Base-by-base conservation (phyloP, 2,113 vertebrate genomes). In the Nannobrachium achirus region DNA sequence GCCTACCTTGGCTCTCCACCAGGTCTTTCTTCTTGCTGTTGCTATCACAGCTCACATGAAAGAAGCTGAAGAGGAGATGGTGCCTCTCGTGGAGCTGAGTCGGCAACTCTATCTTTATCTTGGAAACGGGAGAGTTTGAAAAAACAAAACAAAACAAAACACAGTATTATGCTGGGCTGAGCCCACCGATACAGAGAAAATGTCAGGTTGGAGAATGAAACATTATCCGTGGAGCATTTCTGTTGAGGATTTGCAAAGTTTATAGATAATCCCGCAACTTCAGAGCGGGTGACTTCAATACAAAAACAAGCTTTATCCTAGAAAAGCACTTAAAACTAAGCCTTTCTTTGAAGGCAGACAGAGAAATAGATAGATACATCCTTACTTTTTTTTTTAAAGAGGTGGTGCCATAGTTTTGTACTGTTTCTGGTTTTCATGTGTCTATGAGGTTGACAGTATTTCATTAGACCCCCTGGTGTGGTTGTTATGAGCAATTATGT, bases 41-140 rank as follows among this genome's bases (percentile, higher is more conserved):
- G 86, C 88, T 96, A 81, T 99, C 96, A 56, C 98, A 99, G 89
- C 96, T 97, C 66, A 99, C 93, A 1, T 99, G 98, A 84, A 93
- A 97, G 86, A 99, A 98, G 11, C 95, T 97, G 90, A 99, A 98
- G 72, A 99, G 89, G 69, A 99, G 93, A 83, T 99, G 98, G 65
- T 99, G 98, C 68, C 94, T 98, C 76, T 96, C 95, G 7, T 98
- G 95, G 41, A 99, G 93, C 84, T 99, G 98, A 64, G 96, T 94
- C 6, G 98, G 98, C 66, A 99, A 82, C 78, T 98, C 96, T 71
- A 99, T 95, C 91, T 99, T 99, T 86, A 99, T 93, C 98, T 33
- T 99, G 88, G 33, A 76, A 75, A 11, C 61, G 8, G 6, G 25
- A 66, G n/a, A 74, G n/a, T n/a, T n/a, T n/a, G n/a, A 48, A 39